Conservation (phyloP, 2,797 vertebrate species). For the Gobio occitaniae region DNA sequence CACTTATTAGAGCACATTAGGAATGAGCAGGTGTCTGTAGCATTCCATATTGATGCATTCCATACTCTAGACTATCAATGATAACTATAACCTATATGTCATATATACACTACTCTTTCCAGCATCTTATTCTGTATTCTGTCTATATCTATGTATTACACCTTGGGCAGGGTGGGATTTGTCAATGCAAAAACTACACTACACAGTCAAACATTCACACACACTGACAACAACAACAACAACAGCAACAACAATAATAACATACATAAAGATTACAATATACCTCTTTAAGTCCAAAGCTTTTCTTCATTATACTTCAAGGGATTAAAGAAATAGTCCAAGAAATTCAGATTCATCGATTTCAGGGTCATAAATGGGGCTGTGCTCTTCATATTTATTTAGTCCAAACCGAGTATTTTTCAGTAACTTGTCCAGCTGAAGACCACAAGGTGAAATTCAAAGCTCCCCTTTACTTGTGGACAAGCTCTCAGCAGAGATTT, state of each 20-base stretch:
- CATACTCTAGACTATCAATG: constrained; percentile 64
- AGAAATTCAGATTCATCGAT: background rate
- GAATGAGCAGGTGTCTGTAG: constrained; percentile 68
- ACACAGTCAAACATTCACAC: constrained; percentile 73
- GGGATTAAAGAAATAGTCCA: constrained; percentile 38
- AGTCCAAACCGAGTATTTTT: background rate
- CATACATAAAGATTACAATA: constrained; percentile 65
- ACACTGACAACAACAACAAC: constrained; percentile 67
- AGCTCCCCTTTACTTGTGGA: constrained; percentile 41
- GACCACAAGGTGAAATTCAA: constrained; percentile 3
- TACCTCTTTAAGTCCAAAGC: constrained; percentile 45
- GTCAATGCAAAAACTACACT: constrained; percentile 66
- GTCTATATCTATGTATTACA: constrained; percentile 51
- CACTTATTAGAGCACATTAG: constrained; percentile 73
- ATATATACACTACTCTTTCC: constrained; percentile 69
- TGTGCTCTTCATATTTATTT: constrained; percentile 32
- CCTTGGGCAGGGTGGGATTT: constrained; percentile 50
- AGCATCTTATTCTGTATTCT: constrained; percentile 45
- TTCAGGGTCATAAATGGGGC: constrained; percentile 23
- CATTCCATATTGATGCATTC: constrained; percentile 74
- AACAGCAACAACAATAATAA: constrained; percentile 60
- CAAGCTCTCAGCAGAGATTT: constrained; percentile 19
- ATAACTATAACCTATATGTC: constrained; percentile 70
- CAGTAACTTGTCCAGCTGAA: constrained; percentile 25
- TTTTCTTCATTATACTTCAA: constrained; percentile 35